Evolutionary conservation across 53 echinoderm and acorn worm genomes (phyloP).

Genomic region (Henricia sp.): DNA sequence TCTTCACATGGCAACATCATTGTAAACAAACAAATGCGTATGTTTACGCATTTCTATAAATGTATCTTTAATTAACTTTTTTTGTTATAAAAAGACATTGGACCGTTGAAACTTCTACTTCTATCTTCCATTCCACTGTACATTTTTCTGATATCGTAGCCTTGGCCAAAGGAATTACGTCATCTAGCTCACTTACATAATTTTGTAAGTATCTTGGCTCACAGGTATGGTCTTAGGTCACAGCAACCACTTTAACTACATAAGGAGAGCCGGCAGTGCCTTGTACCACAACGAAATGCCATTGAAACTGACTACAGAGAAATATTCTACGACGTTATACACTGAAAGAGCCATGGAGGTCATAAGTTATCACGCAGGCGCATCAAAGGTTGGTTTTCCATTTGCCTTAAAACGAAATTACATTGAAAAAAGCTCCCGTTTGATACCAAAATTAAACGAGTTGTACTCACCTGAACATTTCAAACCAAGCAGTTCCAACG

Average conservation of each 20-base stretch:
- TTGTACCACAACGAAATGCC: constrained; percentile 26
- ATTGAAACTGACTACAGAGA: constrained; percentile 25
- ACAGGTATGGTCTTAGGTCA: constrained; percentile 23
- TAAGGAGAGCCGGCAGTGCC: constrained; percentile 1
- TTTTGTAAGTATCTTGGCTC: neutral
- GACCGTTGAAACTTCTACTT: no score
- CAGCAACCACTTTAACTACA: constrained; percentile 33
- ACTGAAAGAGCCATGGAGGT: constrained; percentile 75
- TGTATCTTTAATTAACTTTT: no score
- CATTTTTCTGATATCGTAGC: no score
- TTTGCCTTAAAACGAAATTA: neutral
- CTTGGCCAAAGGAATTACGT: no score
- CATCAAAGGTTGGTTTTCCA: neutral
- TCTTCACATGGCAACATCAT: no score
- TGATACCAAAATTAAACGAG: no score
- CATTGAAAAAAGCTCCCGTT: neutral
- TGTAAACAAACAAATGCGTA: no score
- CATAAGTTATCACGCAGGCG: constrained; percentile 59
- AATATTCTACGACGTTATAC: constrained; percentile 78
- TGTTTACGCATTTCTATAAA: no score
- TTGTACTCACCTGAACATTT: no score
- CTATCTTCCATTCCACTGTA: no score
- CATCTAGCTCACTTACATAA: neutral
- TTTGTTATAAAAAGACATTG: no score
- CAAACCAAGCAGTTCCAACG: no score